Conservation (phyloP, 1,140 invertebrate species). For the Eubasilissa regina region DNA sequence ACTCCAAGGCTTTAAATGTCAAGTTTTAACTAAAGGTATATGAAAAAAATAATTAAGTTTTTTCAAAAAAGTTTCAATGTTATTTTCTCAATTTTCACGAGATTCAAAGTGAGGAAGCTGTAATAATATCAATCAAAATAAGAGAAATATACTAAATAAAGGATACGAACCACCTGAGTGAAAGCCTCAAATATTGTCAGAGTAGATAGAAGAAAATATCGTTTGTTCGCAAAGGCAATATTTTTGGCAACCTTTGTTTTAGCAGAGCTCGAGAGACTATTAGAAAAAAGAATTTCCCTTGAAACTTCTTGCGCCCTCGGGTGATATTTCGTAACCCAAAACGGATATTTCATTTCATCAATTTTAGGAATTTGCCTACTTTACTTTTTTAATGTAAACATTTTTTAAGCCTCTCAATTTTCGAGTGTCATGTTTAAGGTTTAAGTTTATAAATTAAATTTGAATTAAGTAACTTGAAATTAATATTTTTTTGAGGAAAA, state of each 20-base stretch:
- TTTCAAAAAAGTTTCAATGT: too few relatives aligned
- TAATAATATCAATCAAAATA: background rate
- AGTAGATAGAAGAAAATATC: conserved; percentile 4
- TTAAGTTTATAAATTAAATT: too few relatives aligned
- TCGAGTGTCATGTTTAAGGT: too few relatives aligned
- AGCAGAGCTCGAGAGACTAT: background rate
- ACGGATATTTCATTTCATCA: background rate
- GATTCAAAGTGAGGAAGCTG: background rate
- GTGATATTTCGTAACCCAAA: background rate
- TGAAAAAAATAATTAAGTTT: too few relatives aligned
- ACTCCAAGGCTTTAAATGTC: too few relatives aligned
- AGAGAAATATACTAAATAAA: background rate
- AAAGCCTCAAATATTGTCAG: background rate
- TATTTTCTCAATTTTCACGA: too few relatives aligned
- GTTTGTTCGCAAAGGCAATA: background rate
- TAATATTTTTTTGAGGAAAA: too few relatives aligned
- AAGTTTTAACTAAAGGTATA: too few relatives aligned
- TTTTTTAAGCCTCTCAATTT: too few relatives aligned
- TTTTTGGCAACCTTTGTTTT: conserved; percentile 10
- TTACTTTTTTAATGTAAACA: too few relatives aligned
- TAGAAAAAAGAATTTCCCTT: conserved; percentile 5
- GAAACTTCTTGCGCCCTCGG: background rate
- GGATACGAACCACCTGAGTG: background rate
- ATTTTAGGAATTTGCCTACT: too few relatives aligned
- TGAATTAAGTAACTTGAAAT: too few relatives aligned